phyloP scores from a whole-genome alignment of 2,113 vertebrate genomes.

The Guaruba guarouba region DNA sequence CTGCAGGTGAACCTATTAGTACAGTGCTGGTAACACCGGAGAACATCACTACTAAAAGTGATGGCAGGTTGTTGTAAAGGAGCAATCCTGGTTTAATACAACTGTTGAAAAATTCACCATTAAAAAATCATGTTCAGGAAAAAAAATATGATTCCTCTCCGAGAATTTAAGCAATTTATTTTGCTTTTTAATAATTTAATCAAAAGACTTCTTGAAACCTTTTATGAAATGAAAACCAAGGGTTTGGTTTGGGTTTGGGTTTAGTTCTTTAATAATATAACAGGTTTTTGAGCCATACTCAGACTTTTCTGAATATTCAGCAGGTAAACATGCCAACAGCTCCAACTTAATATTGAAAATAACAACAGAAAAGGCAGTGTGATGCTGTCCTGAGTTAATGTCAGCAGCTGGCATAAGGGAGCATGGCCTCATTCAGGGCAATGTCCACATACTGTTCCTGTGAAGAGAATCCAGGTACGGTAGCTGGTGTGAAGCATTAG shows the following conservation, averaged over 20 bases:
- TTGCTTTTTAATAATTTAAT: neutral
- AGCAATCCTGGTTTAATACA: neutral
- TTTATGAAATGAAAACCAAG: neutral
- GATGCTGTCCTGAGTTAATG: neutral
- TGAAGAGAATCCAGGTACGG: neutral
- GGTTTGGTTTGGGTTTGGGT: rapidly evolving
- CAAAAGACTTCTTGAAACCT: neutral
- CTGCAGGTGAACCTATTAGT: neutral
- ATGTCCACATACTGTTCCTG: neutral
- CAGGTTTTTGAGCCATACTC: neutral
- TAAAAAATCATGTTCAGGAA: neutral
- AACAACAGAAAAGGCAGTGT: neutral
- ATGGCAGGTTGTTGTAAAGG: neutral
- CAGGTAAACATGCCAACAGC: neutral
- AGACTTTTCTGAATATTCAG: neutral
- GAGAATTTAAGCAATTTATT: neutral
- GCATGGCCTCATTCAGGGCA: neutral
- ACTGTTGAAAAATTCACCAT: neutral
- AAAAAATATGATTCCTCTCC: neutral
- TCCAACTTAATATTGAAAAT: neutral
- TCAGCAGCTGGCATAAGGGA: neutral
- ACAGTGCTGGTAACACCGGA: neutral
- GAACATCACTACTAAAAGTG: neutral
- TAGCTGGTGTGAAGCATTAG: neutral
- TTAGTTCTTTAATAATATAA: neutral